These are phyloP conservation scores for Hypomesus transpacificus DNA, from an alignment of 2,113 vertebrate species.

Conservation along the genomic window DNA sequence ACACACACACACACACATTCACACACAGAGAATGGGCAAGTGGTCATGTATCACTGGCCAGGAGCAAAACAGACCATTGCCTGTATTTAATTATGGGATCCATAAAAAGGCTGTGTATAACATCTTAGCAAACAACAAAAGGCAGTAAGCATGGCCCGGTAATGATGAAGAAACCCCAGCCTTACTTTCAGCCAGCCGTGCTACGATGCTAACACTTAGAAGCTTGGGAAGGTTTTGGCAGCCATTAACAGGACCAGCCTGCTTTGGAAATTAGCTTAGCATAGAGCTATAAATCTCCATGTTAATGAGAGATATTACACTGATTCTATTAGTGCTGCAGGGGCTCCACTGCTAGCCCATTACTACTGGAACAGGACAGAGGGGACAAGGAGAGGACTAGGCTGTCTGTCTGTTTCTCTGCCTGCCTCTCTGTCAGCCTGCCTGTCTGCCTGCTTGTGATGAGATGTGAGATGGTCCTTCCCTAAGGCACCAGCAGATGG, in stretches of 20 bases:
- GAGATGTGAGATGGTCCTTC: too few species aligned
- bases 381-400: too few species aligned
- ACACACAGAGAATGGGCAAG: not conserved
- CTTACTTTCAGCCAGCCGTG: too few species aligned
- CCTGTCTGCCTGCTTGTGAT: too few species aligned
- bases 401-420: too few species aligned
- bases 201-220: not conserved
- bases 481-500: too few species aligned
- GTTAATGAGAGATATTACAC: constrained; percentile 47
- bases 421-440: too few species aligned
- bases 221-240: constrained; percentile 10
- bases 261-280: not conserved
- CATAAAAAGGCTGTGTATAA: not conserved
- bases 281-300: constrained; percentile 24
- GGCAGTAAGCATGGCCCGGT: constrained; percentile 18
- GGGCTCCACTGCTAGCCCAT: not conserved
- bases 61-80: too few species aligned
- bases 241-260: not conserved
- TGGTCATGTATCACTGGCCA: too few species aligned
- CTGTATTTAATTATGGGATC: too few species aligned
- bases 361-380: too few species aligned
- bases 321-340: constrained; percentile 14
- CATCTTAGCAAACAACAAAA: not conserved
- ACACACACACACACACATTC: not conserved
- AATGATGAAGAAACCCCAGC: too few species aligned